These are phyloP conservation scores for Petrophora chlorosata DNA, from an alignment of 2,888 invertebrate species.

Conservation along the genomic window DNA sequence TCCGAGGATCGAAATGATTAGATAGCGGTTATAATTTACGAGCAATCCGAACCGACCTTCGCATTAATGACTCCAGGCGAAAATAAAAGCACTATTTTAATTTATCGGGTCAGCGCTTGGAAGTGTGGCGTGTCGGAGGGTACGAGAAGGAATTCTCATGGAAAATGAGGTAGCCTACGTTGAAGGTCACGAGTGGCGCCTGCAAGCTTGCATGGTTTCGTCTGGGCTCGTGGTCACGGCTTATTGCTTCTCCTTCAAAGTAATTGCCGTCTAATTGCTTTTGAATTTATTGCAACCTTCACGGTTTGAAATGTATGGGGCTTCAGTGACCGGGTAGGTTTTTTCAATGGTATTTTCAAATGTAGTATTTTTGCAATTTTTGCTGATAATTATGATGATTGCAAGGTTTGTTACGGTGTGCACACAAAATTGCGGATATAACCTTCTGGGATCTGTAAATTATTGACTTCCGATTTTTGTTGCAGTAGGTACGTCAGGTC, in stretches of 20 bases:
- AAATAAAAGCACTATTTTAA: conserved; percentile 33
- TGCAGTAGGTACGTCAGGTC: too few species aligned
- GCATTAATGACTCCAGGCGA: conserved; percentile 15
- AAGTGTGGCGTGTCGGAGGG: too few species aligned
- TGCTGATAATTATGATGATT: conserved; percentile 11
- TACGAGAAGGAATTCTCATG: conserved; percentile 51
- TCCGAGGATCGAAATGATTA: conserved; percentile 6
- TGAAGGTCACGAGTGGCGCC: conserved; percentile 63
- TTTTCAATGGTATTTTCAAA: conserved; percentile 6
- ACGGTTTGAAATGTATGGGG: conserved; percentile 44
- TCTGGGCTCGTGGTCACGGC: conserved; percentile 43
- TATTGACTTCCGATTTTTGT: conserved; percentile 2
- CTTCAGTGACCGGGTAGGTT: conserved; percentile 39
- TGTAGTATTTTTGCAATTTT: conserved; percentile 22
- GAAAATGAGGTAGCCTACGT: conserved; percentile 41
- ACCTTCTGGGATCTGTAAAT: neutral
- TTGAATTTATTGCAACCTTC: conserved; percentile 50
- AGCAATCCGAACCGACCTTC: conserved; percentile 33
- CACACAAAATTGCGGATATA: neutral
- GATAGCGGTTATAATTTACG: conserved; percentile 27
- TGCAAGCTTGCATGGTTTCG: conserved; percentile 59
- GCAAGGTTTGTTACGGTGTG: conserved; percentile 10
- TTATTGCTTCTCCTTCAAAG: conserved; percentile 54
- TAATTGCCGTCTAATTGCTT: conserved; percentile 46
- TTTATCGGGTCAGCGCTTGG: conserved; percentile 38